Percentiles rank a stretch among this genome's conserved stretches.
These are phyloP conservation scores for Pterophyllum scalare DNA, from an alignment of 2,113 vertebrate genomes.

Conservation along the genomic window DNA sequence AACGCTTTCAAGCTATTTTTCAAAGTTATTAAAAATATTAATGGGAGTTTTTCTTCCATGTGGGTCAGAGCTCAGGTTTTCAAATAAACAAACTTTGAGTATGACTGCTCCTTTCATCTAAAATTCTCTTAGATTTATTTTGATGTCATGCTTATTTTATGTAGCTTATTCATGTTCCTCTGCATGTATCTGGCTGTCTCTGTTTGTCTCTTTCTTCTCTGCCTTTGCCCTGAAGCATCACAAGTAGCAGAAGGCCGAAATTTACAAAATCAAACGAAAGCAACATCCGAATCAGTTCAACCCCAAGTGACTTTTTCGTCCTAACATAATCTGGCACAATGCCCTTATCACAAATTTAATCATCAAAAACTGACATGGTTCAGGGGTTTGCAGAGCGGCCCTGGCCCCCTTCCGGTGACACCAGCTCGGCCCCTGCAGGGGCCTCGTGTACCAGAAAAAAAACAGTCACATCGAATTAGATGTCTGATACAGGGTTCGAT, in stretches of 20 bases:
- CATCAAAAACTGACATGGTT: conserved; percentile 6
- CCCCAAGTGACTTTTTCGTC: not conserved
- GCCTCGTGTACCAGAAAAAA: not conserved
- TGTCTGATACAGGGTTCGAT: not conserved
- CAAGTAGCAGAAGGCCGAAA: not conserved
- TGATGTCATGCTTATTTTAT: not conserved
- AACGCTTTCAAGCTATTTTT: not conserved
- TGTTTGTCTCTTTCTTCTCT: not conserved
- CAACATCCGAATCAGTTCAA: not conserved
- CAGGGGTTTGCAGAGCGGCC: not conserved
- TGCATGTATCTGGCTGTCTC: not conserved
- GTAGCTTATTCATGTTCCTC: not conserved
- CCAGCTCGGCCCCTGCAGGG: not conserved
- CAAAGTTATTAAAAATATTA: not conserved
- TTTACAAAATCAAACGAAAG: not conserved
- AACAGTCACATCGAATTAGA: conserved; percentile 7
- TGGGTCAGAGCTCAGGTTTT: not conserved
- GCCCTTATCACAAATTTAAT: conserved; percentile 8
- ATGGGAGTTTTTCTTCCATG: not conserved
- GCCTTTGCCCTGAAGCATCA: not conserved
- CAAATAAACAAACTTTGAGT: not conserved
- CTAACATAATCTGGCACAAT: conserved; percentile 8
- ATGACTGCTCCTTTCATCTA: not conserved
- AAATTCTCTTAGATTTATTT: not conserved
- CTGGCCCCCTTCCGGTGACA: not conserved